Evolutionary conservation across 1,140 invertebrate genomes (phyloP).

Genomic region (Leptinotarsa texana): DNA sequence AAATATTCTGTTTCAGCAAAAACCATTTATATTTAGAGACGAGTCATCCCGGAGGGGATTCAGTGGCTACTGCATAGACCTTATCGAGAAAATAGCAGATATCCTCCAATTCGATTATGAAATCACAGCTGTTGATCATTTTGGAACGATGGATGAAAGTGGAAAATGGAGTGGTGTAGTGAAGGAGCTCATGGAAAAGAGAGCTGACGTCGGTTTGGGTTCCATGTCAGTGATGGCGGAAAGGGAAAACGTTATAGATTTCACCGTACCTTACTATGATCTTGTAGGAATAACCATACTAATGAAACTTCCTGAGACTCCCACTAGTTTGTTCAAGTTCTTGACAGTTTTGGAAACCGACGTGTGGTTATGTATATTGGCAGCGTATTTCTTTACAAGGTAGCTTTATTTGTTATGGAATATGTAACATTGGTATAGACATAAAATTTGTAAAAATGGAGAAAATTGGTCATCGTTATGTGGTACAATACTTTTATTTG

Average conservation of each 20-base stretch:
- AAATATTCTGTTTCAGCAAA: slow-evolving; percentile 64
- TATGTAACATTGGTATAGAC: slow-evolving; percentile 83
- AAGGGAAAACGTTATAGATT: slow-evolving; percentile 91
- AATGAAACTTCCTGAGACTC: slow-evolving; percentile 78
- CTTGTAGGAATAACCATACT: slow-evolving; percentile 92
- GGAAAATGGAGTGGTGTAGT: slow-evolving; percentile 93
- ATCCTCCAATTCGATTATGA: slow-evolving; percentile 89
- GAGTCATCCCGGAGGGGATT: slow-evolving; percentile 68
- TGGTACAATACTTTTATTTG: too few species aligned
- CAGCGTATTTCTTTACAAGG: slow-evolving; percentile 93
- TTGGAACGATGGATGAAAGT: slow-evolving; percentile 83
- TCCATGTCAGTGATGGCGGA: slow-evolving; percentile 93
- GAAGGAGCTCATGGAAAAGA: slow-evolving; percentile 85
- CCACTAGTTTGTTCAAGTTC: slow-evolving; percentile 94
- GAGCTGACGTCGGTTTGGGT: slow-evolving; percentile 86
- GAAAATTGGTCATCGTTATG: too few species aligned
- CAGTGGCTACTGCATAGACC: slow-evolving; percentile 91
- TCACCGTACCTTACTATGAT: slow-evolving; percentile 95
- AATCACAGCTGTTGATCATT: slow-evolving; percentile 78
- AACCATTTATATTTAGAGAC: slow-evolving; percentile 84
- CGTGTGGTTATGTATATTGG: slow-evolving; percentile 95
- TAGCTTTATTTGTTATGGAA: slow-evolving; percentile 80
- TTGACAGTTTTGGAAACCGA: slow-evolving; percentile 93
- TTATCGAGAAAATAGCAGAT: slow-evolving; percentile 82
- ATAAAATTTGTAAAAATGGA: too few species aligned